Conservation (phyloP, 2,888 invertebrate genomes). For the Melanophora roralis region DNA sequence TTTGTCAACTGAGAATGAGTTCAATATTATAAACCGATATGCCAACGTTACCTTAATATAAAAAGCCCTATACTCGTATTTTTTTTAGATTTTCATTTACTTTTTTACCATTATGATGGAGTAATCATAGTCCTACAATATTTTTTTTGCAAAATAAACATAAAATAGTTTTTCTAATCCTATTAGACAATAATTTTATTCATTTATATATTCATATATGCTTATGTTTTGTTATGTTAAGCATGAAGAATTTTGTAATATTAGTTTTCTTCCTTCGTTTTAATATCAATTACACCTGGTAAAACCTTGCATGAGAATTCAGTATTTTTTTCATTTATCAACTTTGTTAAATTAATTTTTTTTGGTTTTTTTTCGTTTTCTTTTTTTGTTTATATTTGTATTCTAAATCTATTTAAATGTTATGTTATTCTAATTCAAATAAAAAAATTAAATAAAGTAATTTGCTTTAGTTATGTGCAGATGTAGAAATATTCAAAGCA, state of each 20-base stretch:
- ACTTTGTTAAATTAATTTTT: neutral
- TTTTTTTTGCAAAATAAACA: neutral
- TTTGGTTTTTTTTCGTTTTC: neutral
- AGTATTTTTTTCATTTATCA: too few relatives aligned
- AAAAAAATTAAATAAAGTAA: too few relatives aligned
- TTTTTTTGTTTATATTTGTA: neutral
- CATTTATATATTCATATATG: neutral
- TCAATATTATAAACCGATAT: too few relatives aligned
- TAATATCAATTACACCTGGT: constrained; percentile 25
- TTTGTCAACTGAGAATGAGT: too few relatives aligned
- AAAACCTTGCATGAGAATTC: too few relatives aligned
- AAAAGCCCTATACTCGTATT: too few relatives aligned
- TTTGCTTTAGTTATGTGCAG: too few relatives aligned
- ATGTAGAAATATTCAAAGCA: too few relatives aligned
- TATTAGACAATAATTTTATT: constrained; percentile 6
- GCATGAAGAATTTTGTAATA: neutral
- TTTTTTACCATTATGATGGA: neutral
- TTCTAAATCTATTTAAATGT: constrained; percentile 26
- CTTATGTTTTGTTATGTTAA: neutral
- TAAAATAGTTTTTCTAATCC: constrained; percentile 20
- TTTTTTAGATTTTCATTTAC: too few relatives aligned
- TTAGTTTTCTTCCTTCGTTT: neutral
- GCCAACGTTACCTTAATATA: too few relatives aligned
- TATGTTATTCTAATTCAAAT: constrained; percentile 26
- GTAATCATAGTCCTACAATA: neutral